Base-by-base conservation (phyloP, 1,140 invertebrate species). In the Lepidurus arcticus region DNA sequence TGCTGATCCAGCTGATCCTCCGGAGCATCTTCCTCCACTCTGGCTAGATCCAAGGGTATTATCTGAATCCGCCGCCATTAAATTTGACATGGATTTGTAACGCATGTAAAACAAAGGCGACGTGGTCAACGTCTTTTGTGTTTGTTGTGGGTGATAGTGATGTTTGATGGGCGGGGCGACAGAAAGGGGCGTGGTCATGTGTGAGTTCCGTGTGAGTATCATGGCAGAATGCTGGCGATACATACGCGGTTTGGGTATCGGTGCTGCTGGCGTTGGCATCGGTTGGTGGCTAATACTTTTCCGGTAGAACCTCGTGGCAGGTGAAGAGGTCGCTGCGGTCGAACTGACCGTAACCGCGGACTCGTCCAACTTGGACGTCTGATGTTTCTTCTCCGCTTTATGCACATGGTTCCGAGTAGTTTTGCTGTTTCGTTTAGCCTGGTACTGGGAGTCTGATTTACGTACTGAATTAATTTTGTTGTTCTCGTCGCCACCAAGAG, bases 1-100 rank as follows among this genome's bases (percentile, higher is more conserved):
- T 9, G 79, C 80, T 26, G 90, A 90, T 0, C 90, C 91, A 7
- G 81, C 83, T 0, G 93, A 94, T 85, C 94, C 93, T 0, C 92
- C 92, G 24, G 93, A 94, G 6, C 92, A 92, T 65, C 92, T 88
- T 11, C 93, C 93, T 43, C 93, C 93, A 16, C 93, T 94, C 84
- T 94, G 92, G 84, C 92, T 94, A 24, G 93, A 95, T 83, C 95
- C 92, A 77, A 95, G 86, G 7, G 94, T 95, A 3, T 93, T 92
- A 78, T 92, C 85, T 82, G 93, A 92, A 89, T 92, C 92, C 6
- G 90, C 91, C 82, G 91, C 90, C 78, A 91, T 90, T 4, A 93
- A 87, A 84, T 93, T 93, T 9, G 90, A 92, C 42, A 94, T 85
- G 79, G 92, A 93, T 83, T 94, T 94, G 84, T 94, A 94, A 0